These are phyloP conservation scores for Nothura maculosa DNA, from an alignment of 2,797 vertebrate species.

Conservation along the genomic window DNA sequence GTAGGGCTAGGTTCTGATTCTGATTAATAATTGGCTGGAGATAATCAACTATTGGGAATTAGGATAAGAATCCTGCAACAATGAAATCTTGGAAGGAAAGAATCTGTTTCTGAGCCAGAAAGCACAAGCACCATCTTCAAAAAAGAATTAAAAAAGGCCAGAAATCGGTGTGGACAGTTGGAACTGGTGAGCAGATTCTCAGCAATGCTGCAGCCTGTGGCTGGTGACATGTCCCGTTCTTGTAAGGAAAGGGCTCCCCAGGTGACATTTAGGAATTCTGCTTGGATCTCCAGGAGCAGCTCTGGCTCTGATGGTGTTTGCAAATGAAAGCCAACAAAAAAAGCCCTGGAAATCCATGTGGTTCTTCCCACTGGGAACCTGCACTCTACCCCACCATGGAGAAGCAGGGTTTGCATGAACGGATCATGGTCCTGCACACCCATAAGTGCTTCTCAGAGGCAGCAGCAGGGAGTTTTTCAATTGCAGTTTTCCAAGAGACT, in stretches of 20 bases:
- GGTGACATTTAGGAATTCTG: neutral
- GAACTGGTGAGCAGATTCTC: neutral
- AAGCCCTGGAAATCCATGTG: neutral
- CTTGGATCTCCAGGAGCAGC: neutral
- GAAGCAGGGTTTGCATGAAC: neutral
- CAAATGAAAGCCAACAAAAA: neutral
- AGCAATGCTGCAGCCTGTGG: neutral
- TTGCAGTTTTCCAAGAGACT: neutral
- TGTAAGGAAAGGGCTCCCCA: neutral
- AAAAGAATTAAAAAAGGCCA: neutral
- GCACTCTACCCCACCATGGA: neutral
- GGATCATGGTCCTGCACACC: neutral
- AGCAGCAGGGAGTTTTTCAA: neutral
- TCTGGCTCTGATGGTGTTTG: neutral
- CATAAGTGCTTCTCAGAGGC: neutral
- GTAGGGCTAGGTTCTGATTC: slow-evolving; percentile 12
- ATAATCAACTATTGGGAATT: slow-evolving; percentile 35
- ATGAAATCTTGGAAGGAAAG: slow-evolving; percentile 35
- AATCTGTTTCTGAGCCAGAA: neutral
- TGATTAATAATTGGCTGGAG: slow-evolving; percentile 61
- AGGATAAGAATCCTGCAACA: slow-evolving; percentile 13
- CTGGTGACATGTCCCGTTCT: neutral
- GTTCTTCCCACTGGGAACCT: neutral
- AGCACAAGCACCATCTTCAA: neutral
- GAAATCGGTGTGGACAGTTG: neutral